These are phyloP conservation scores for Hydrotaea cyrtoneurina DNA, from an alignment of 2,888 invertebrate genomes.

Conservation along the genomic window DNA sequence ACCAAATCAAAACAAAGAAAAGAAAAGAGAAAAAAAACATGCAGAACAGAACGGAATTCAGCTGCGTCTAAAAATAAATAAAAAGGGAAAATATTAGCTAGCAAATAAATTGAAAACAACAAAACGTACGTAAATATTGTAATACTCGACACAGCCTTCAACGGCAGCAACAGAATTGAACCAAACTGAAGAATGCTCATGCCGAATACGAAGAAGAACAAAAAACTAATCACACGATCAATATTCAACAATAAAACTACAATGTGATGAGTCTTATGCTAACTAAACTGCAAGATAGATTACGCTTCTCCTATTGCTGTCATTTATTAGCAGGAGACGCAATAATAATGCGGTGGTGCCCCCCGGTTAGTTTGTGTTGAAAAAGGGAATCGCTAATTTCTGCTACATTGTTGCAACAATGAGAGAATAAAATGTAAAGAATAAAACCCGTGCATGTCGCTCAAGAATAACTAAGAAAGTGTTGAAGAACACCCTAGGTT, in stretches of 20 bases:
- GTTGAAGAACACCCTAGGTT: too few species aligned
- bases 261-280: background rate
- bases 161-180: background rate
- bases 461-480: background rate
- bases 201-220: background rate
- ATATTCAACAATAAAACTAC: slow-evolving; percentile 21
- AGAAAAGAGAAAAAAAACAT: background rate
- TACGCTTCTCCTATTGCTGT: background rate
- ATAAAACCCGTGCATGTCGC: too few species aligned
- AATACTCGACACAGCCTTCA: background rate
- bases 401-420: background rate
- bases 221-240: slow-evolving; percentile 19
- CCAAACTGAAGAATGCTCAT: too few species aligned
- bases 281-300: background rate
- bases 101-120: slow-evolving; percentile 23
- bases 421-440: background rate
- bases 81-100: background rate
- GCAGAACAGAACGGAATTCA: background rate
- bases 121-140: background rate
- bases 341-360: background rate
- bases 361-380: background rate
- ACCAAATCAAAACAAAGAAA: background rate
- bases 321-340: background rate
- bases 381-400: slow-evolving; percentile 1
- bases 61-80: slow-evolving; percentile 21